A percentile compares a stretch with the other conserved stretches of the same genome.
Evolutionary conservation across 2,888 invertebrate species (phyloP).

Genomic region (Hyles lineata): DNA sequence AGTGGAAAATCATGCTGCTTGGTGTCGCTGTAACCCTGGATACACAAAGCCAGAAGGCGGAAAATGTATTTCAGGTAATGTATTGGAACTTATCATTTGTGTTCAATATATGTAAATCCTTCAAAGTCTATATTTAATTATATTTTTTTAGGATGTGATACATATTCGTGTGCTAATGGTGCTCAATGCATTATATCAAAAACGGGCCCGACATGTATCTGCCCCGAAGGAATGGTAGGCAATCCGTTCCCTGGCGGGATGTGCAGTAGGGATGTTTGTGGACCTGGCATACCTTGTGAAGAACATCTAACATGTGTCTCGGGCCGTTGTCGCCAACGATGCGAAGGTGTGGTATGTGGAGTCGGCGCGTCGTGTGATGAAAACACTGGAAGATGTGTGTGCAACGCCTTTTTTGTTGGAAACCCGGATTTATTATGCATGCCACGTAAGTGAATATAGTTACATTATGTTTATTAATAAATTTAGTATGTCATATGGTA

Average conservation of each 20-base stretch:
- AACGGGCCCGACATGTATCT: slow-evolving; percentile 94
- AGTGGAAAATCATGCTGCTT: slow-evolving; percentile 93
- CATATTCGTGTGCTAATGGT: slow-evolving; percentile 91
- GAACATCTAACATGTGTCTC: slow-evolving; percentile 93
- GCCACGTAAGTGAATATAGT: slow-evolving; percentile 89
- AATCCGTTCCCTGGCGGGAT: slow-evolving; percentile 96
- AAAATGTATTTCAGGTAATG: slow-evolving; percentile 91
- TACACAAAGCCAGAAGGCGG: slow-evolving; percentile 91
- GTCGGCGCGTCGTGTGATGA: slow-evolving; percentile 94
- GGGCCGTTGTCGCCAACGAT: slow-evolving; percentile 94
- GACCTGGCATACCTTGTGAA: slow-evolving; percentile 89
- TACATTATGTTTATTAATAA: background rate
- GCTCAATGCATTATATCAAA: slow-evolving; percentile 94
- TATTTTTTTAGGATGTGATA: slow-evolving; percentile 87
- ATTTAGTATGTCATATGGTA: slow-evolving; percentile 22
- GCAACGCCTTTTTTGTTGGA: slow-evolving; percentile 94
- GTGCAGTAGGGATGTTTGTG: slow-evolving; percentile 93
- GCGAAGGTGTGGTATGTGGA: slow-evolving; percentile 94
- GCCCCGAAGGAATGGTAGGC: slow-evolving; percentile 93
- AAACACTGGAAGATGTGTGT: slow-evolving; percentile 92
- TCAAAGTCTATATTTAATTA: background rate
- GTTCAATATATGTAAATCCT: background rate
- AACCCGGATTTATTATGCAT: slow-evolving; percentile 95
- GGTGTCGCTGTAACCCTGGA: slow-evolving; percentile 94
- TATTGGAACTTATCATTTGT: background rate